Evolutionary conservation across 2,888 invertebrate genomes (phyloP).

Genomic region (Odontocerum albicorne): DNA sequence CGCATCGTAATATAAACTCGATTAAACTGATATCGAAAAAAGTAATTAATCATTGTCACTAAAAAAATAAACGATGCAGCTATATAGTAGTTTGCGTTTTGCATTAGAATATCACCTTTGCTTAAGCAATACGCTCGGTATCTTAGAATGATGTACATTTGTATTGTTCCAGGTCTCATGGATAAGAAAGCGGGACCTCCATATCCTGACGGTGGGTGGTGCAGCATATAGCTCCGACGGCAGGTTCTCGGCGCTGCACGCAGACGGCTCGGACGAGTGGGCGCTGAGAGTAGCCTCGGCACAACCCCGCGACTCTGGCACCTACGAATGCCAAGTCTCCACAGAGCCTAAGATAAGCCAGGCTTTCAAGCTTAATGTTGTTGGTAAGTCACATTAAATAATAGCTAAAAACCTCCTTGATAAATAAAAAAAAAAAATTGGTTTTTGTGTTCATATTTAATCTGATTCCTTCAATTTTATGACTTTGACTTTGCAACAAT

Average conservation of each 20-base stretch:
- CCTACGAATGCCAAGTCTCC: conserved; percentile 91
- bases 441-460: no score
- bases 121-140: neutral
- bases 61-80: no score
- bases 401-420: no score
- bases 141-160: neutral
- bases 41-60: no score
- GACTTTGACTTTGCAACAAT: no score
- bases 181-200: conserved; percentile 82
- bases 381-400: conserved; percentile 60
- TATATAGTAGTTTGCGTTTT: no score
- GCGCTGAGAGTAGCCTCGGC: conserved; percentile 56
- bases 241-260: conserved; percentile 67
- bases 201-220: conserved; percentile 62
- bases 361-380: conserved; percentile 72
- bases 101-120: neutral
- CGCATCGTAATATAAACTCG: no score
- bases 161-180: conserved; percentile 69
- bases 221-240: conserved; percentile 69
- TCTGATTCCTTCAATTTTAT: no score
- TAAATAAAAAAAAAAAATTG: no score
- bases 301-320: conserved; percentile 79
- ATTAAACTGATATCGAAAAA: no score
- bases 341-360: conserved; percentile 88
- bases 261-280: conserved; percentile 67